Evolutionary conservation across 2,113 vertebrate genomes (phyloP).

Genomic region (Mesembrinibis cayennensis): DNA sequence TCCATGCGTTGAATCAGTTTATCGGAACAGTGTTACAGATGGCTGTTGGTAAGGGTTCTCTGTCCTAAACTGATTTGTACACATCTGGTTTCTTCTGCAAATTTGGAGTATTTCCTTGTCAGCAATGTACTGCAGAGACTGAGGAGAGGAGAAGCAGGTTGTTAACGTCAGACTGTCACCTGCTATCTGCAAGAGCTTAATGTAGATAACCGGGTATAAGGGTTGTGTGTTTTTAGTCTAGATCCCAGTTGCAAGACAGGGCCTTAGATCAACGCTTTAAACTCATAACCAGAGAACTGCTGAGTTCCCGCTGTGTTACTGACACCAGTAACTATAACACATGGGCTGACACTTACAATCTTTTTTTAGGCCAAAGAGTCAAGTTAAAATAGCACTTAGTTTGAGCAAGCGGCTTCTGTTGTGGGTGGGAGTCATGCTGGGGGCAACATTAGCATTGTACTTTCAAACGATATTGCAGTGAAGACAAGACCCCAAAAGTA

Average conservation of each 20-base stretch:
- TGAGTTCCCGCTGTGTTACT: neutral
- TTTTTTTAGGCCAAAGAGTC: conserved; percentile 1
- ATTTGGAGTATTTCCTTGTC: neutral
- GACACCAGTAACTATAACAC: neutral
- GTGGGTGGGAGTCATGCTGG: conserved; percentile 2
- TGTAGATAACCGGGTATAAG: neutral
- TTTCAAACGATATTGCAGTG: neutral
- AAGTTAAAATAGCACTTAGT: conserved; percentile 39
- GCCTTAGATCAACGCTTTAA: neutral
- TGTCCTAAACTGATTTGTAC: neutral
- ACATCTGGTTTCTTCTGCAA: fast-evolving
- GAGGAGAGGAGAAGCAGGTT: neutral
- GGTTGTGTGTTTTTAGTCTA: neutral
- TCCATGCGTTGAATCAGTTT: neutral
- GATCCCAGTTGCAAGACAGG: neutral
- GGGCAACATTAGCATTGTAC: neutral
- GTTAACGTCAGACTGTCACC: neutral
- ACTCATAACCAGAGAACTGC: neutral
- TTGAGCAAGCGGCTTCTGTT: conserved; percentile 34
- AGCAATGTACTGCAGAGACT: neutral
- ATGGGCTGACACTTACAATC: neutral
- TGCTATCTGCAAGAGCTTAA: neutral
- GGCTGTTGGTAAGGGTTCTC: neutral
- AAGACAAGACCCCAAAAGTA: conserved; percentile 1
- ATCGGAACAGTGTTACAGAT: neutral